A percentile compares a stretch with the other conserved stretches of the same genome.
phyloP scores from a whole-genome alignment of 2,888 invertebrate genomes.

The Hemicrepidius hirtus region DNA sequence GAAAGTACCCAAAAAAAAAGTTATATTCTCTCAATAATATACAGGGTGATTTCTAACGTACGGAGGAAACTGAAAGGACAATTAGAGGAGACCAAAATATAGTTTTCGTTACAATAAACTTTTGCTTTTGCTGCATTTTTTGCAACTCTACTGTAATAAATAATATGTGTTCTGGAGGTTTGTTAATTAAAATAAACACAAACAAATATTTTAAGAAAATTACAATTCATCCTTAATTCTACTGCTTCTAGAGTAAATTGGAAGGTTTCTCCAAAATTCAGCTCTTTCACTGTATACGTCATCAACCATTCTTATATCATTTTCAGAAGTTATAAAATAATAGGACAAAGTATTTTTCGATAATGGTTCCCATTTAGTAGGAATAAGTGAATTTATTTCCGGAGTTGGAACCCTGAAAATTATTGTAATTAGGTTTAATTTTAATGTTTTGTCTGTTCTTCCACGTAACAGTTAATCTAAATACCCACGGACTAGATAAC shows the following conservation, averaged over 20 bases:
- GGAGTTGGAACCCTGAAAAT: conserved; percentile 80
- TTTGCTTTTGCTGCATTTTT: too few species aligned
- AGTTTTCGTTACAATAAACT: too few species aligned
- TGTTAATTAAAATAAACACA: too few species aligned
- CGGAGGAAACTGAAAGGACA: too few species aligned
- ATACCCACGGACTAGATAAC: too few species aligned
- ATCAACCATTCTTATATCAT: conserved; percentile 73
- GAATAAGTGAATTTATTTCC: conserved; percentile 69
- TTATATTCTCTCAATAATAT: background rate
- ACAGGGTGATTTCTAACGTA: too few species aligned
- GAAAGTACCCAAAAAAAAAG: conserved; percentile 40
- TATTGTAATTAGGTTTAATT: background rate
- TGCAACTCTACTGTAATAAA: too few species aligned
- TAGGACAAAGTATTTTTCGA: conserved; percentile 70
- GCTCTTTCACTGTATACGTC: conserved; percentile 76
- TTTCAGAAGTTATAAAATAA: conserved; percentile 72
- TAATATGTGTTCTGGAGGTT: too few species aligned
- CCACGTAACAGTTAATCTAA: too few species aligned
- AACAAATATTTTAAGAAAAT: background rate
- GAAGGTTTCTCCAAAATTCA: conserved; percentile 77
- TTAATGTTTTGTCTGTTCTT: too few species aligned
- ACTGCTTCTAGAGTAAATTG: background rate
- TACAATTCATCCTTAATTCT: background rate
- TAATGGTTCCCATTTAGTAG: conserved; percentile 74
- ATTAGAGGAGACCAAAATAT: too few species aligned